These are phyloP conservation scores for Therioaphis trifolii DNA, from an alignment of 2,888 invertebrate genomes.

Conservation along the genomic window DNA sequence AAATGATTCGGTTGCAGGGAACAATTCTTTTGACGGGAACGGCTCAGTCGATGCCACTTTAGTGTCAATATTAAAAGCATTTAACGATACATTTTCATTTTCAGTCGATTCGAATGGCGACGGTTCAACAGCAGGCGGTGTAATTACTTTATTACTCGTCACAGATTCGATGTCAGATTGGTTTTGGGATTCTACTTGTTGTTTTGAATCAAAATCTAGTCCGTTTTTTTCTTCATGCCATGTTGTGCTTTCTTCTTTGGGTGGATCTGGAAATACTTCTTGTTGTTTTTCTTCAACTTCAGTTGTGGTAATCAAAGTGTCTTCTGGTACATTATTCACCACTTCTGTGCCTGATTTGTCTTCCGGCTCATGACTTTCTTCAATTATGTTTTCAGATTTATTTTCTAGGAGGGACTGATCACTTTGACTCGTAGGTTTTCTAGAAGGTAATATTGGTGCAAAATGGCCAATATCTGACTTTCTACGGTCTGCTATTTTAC, in stretches of 20 bases:
- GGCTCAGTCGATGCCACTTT: too few species aligned
- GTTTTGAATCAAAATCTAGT: conserved; percentile 34
- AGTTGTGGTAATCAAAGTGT: background rate
- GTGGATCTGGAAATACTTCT: background rate
- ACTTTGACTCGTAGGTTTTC: conserved; percentile 44
- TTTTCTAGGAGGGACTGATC: conserved; percentile 26
- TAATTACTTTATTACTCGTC: background rate
- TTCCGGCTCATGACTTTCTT: conserved; percentile 36
- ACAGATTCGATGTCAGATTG: background rate
- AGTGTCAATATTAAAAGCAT: background rate
- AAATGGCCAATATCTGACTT: conserved; percentile 55
- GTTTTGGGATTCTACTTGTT: background rate
- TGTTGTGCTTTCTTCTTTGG: background rate
- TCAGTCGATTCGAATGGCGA: background rate
- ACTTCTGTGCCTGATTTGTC: background rate
- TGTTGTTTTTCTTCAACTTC: conserved; percentile 4
- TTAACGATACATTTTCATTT: background rate
- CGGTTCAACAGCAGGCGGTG: background rate
- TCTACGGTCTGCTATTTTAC: conserved; percentile 54
- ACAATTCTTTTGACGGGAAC: background rate
- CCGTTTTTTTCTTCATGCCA: conserved; percentile 46
- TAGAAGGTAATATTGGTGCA: conserved; percentile 47
- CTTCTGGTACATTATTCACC: background rate
- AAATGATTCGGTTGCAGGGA: background rate
- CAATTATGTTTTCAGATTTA: conserved; percentile 2